Evolutionary conservation across 2,797 vertebrate genomes (phyloP), one percentile per base, ranked within the genome.

Genomic region (Iguana delicatissima): DNA sequence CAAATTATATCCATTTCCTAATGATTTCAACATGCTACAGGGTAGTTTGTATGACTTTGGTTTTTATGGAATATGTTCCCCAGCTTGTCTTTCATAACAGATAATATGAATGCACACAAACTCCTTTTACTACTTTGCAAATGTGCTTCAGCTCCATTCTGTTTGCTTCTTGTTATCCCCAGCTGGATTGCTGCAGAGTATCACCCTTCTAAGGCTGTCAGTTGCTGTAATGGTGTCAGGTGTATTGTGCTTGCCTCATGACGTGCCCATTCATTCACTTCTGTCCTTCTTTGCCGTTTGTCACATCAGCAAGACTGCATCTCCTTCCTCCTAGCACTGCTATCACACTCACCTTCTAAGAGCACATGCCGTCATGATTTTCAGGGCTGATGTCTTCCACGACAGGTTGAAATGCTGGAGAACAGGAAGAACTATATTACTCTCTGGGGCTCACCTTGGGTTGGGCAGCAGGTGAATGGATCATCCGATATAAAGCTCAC

Each of bases 41-140:
- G 67, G 16, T 26, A 13, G 1, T 8, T 89, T 90, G 59, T 26
- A 86, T 22, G 67, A 57, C 16, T 89, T 85, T 92, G 77, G 52
- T 46, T 81, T 93, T 93, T 79, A 86, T 91, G 94, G 42, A 90
- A 89, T 79, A 57, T 24, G 73, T 86, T 93, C 86, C 88, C 77
- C 85, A 59, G 87, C 92, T 92, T 80, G 72, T 42, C 38, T 91
- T 91, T 94, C 90, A 86, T 64, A 91, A 82, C 0, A 0, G 84
- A 84, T 91, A 72, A 88, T 86, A 86, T 87, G 69, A 50, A 79
- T 87, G 46, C 9, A 85, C 55, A 80, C 35, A 85, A 62, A 85
- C 73, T 87, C 26, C 1, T 89, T 57, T 80, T 91, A 87, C 89
- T 82, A 79, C 69, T 92, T 92, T 82, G 87, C 89, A 89, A 76